Evolutionary conservation across 2,113 vertebrate genomes (phyloP), one percentile per base, ranked within the genome.

Genomic region (Motacilla tschutschensis): DNA sequence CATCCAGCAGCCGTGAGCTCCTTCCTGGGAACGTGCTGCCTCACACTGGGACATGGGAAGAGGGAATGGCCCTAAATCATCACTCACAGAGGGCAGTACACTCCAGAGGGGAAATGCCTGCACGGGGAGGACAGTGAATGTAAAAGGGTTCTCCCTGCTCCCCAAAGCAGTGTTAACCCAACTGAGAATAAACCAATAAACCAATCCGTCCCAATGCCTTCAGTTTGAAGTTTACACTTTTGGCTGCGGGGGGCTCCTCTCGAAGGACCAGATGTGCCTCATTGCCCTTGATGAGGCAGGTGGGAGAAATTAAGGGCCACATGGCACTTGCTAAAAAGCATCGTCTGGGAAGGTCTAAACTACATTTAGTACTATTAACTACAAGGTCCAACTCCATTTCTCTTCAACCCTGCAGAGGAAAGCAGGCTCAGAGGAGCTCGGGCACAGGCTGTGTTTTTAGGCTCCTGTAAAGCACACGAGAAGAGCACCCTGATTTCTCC

Each of bases 21-120:
- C 72, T 31, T 65, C n/a, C 55, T 5, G 31, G 69, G 55, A 75
- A 70, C 0, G 3, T 0, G 1, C 53, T 55, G 29, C 65, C 33
- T 51, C 50, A 2, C 35, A 28, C 13, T 5, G 2, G 1, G 46
- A 8, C 18, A 0, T 0, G 26, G 28, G 13, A 8, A 50, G 67
- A 43, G 8, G 20, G 40, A 88, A 36, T 2, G 6, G 54, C 29
- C 14, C 65, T 38, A 64, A 67, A 83, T 40, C 43, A 16, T 57
- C n/a, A 0, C 24, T 33, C 7, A 5, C 0, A 3, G 8, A 2
- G 16, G 2, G 17, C n/a, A 73, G 12, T 6, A 18, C 17, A 21
- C 2, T 29, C 2, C 9, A 7, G 24, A 1, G 5, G 11, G 10
- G 17, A 41, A 79, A 79, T 0, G 1, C 17, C 77, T 63, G 35